These are phyloP conservation scores for Scrobipalpa atriplicella DNA, from an alignment of 2,888 invertebrate species.

Conservation along the genomic window DNA sequence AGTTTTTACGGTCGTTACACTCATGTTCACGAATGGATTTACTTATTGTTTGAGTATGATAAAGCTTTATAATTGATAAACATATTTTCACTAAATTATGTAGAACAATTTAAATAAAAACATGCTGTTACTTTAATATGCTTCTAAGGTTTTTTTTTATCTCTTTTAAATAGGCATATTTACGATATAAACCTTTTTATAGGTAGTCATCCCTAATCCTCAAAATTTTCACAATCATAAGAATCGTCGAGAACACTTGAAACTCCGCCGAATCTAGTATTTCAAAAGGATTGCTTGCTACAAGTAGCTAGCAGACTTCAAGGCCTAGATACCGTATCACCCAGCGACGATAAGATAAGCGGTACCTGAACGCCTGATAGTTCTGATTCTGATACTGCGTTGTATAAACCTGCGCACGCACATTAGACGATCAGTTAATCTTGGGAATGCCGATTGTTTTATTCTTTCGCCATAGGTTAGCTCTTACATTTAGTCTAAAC, in stretches of 20 bases:
- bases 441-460: not conserved
- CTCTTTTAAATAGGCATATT: too few species aligned
- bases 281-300: not conserved
- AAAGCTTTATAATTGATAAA: too few species aligned
- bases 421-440: not conserved
- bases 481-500: too few species aligned
- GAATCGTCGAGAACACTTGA: not conserved
- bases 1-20: too few species aligned
- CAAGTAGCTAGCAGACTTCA: slow-evolving; percentile 9
- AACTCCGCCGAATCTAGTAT: not conserved
- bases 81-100: too few species aligned
- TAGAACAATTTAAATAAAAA: too few species aligned
- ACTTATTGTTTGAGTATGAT: too few species aligned
- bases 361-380: not conserved
- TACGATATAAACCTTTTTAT: not conserved
- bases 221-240: not conserved
- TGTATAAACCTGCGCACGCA: slow-evolving; percentile 11
- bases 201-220: not conserved
- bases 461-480: too few species aligned
- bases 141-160: too few species aligned
- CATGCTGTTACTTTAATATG: too few species aligned
- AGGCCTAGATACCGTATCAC: slow-evolving; percentile 13
- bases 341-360: slow-evolving; percentile 13
- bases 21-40: too few species aligned
- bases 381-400: slow-evolving; percentile 1